Evolutionary conservation across 2,113 vertebrate species (phyloP), one percentile per base, ranked within the genome.

Genomic region (Perognathus longimembris): DNA sequence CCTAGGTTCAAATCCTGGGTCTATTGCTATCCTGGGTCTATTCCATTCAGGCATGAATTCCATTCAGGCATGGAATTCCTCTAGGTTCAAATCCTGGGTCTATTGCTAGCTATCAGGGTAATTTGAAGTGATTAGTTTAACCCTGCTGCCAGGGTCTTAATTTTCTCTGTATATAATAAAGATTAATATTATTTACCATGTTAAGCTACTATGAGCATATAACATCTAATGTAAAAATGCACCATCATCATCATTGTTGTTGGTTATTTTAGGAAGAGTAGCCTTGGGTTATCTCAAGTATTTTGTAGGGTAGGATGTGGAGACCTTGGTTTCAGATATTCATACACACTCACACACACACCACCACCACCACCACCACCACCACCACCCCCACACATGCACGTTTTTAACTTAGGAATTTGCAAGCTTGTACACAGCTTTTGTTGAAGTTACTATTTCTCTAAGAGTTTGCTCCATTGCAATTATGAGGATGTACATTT

Each of bases 261-360:
- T 57, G 21, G 76, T 94, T 89, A 76, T 81, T 85, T 89, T 91
- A 92, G 89, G 93, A 96, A 94, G 90, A 67, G 76, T 86, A 38
- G n/a, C 87, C 97, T 95, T 94, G 12, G 12, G 2, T 97, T 95
- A 95, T 84, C 79, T 85, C 34, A 92, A 96, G 90, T 54, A 18
- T 54, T 54, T 54, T 54, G 50, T 15, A 54, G 11, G 17, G 50
- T 54, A 40, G 67, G 40, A 3, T 78, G 91, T 80, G 3, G 88
- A 83, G 71, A 85, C 59, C 34, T 91, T 94, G 70, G 26, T 94
- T 95, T 81, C 32, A 80, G 73, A 80, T 82, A 85, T 38, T 22
- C 0, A 0, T 15, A 18, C 50, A 54, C 50, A 54, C 50, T 17
- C 17, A 54, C 50, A 54, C 50, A 54, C 50, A 54, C 50, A 18